phyloP scores from a whole-genome alignment of 2,797 vertebrate species.

The Catharus ustulatus region DNA sequence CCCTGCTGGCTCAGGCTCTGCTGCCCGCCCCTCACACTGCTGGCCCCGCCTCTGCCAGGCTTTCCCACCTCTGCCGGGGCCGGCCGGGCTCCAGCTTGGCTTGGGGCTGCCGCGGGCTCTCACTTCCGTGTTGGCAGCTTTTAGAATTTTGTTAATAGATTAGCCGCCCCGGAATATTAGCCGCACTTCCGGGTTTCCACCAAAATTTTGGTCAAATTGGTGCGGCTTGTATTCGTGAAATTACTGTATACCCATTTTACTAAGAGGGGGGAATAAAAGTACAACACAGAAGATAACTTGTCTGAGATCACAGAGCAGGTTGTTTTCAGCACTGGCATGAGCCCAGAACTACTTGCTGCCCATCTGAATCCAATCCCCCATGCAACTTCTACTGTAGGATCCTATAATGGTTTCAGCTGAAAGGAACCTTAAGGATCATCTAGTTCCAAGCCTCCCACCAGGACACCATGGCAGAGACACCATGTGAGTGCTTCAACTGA shows the following conservation, averaged over 20 bases:
- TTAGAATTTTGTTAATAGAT: too few relatives aligned
- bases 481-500: not conserved
- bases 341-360: not conserved
- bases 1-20: too few relatives aligned
- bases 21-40: too few relatives aligned
- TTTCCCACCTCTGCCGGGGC: too few relatives aligned
- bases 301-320: not conserved
- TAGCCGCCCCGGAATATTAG: too few relatives aligned
- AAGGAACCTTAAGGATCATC: not conserved
- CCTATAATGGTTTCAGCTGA: not conserved
- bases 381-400: not conserved
- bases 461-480: not conserved
- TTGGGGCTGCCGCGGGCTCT: too few relatives aligned
- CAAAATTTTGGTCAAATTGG: too few relatives aligned
- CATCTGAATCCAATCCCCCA: fast-evolving
- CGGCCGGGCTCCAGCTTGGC: too few relatives aligned
- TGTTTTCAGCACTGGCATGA: not conserved
- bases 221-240: too few relatives aligned
- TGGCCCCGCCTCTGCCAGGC: too few relatives aligned
- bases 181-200: too few relatives aligned
- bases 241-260: not conserved
- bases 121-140: too few relatives aligned
- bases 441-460: not conserved
- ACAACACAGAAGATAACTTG: not conserved
- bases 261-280: not conserved